Evolutionary conservation across 1,140 invertebrate species (phyloP), one percentile per base, ranked within the genome.

Genomic region (Eupeodes corollae): DNA sequence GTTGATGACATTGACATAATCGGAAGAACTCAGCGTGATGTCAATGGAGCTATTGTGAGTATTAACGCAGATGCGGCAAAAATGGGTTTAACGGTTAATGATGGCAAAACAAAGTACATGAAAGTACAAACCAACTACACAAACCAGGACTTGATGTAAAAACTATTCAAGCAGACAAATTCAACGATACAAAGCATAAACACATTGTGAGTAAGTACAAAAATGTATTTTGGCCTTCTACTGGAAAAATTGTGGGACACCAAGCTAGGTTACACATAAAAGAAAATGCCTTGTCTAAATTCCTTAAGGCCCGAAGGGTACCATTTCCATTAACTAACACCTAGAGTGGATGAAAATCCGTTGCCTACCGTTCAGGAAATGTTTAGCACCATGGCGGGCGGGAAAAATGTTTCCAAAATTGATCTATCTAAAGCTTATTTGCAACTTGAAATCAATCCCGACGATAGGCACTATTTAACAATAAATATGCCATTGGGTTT

Each of bases 321-420:
- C 19, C 41, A 6, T 51, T 47, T 34, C 14, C 49, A 3, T 37
- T 47, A 33, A 3, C 18, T n/a, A 13, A 33, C 3, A 2, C 30
- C 44, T 14, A 8, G 42, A 2, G 19, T 44, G 3, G 47, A 48
- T 47, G 51, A 61, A 34, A 44, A 58, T 45, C 58, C 55, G n/a
- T 18, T 57, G 44, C 56, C 54, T 18, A 58, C 49, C n/a, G 50
- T 55, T 30, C 49, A 61, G n/a, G 52, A 58, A 51, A 34, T 57
- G 9, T 56, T 60, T 40, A 38, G 49, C 38, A 35, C 34, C n/a
- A 46, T 59, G 45, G 44, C 43, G 12, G 53, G 51, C 1, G 56
- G 54, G 3, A 40, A 46, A 3, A 50, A 49, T 37, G 56, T 58
- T 47, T 42, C 51, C 18, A 56, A 58, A 52, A 53, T 58, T 15